phyloP scores from a whole-genome alignment of 2,888 invertebrate species.

The Acleris sparsana region DNA sequence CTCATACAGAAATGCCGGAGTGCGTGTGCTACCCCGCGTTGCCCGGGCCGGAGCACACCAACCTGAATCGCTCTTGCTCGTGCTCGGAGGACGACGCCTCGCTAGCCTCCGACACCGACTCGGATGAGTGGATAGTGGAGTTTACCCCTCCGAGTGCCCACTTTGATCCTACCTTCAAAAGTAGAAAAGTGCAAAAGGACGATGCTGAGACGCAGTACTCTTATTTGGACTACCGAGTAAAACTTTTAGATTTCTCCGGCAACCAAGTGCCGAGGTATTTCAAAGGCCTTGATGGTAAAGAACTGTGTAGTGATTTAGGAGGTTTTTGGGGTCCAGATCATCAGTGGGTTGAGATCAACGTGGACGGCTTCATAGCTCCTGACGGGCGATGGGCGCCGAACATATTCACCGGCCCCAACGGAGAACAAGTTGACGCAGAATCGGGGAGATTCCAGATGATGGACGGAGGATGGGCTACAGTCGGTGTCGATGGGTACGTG shows the following conservation, averaged over 20 bases:
- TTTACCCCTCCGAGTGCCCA: slow-evolving; percentile 75
- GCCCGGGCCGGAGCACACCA: slow-evolving; percentile 55
- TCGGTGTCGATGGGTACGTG: slow-evolving; percentile 73
- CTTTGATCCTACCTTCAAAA: slow-evolving; percentile 62
- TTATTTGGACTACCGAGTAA: slow-evolving; percentile 71
- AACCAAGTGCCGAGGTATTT: slow-evolving; percentile 73
- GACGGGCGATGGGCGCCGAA: slow-evolving; percentile 73
- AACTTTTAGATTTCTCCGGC: slow-evolving; percentile 65
- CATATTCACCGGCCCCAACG: slow-evolving; percentile 64
- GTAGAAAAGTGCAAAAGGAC: slow-evolving; percentile 55
- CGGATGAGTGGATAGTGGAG: slow-evolving; percentile 76
- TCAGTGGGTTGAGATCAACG: slow-evolving; percentile 73
- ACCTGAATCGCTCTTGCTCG: slow-evolving; percentile 66
- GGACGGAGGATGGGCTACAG: slow-evolving; percentile 61
- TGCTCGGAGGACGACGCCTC: slow-evolving; percentile 65
- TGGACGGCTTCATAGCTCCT: slow-evolving; percentile 69
- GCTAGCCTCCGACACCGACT: slow-evolving; percentile 67
- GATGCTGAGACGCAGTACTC: slow-evolving; percentile 66
- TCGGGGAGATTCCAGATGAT: slow-evolving; percentile 65
- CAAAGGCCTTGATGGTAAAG: slow-evolving; percentile 71
- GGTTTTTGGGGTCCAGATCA: slow-evolving; percentile 71
- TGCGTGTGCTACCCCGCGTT: slow-evolving; percentile 66
- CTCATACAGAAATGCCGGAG: slow-evolving; percentile 64
- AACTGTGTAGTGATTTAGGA: slow-evolving; percentile 74
- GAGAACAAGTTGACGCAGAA: slow-evolving; percentile 64